These are phyloP conservation scores for Siphlonurus alternatus DNA, from an alignment of 2,888 invertebrate genomes.

Conservation along the genomic window DNA sequence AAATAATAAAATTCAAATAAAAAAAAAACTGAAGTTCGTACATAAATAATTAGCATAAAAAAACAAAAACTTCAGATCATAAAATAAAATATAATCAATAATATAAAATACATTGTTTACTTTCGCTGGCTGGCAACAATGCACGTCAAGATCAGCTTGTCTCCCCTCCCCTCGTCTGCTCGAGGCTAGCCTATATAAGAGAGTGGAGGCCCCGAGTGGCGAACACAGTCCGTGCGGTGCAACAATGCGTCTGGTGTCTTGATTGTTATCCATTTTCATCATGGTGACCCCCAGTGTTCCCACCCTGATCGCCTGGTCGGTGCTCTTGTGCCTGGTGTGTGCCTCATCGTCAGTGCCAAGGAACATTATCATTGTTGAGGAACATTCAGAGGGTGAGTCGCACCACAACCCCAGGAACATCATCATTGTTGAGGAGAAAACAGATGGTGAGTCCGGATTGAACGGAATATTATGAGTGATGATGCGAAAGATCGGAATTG, in stretches of 20 bases:
- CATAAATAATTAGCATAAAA: no score
- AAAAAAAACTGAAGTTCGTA: no score
- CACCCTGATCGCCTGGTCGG: not conserved
- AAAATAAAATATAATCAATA: no score
- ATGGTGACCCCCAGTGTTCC: not conserved
- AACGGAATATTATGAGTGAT: no score
- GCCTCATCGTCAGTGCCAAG: not conserved
- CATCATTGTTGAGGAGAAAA: not conserved
- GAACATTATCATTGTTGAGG: slow-evolving; percentile 2
- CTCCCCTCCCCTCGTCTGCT: not conserved
- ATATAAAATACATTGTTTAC: not conserved
- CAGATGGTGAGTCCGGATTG: not conserved
- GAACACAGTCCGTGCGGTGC: not conserved
- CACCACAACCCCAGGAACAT: not conserved
- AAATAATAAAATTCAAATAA: no score
- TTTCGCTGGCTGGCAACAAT: not conserved
- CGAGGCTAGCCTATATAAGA: not conserved
- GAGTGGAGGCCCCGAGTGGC: not conserved
- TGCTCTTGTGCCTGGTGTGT: not conserved
- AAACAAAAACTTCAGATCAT: no score
- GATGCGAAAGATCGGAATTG: no score
- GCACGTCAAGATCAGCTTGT: not conserved
- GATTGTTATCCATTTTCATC: no score
- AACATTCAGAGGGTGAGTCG: not conserved
- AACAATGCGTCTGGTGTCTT: not conserved